Base-by-base conservation (phyloP, 1,140 invertebrate genomes). In the Drosophila chauvacae region DNA sequence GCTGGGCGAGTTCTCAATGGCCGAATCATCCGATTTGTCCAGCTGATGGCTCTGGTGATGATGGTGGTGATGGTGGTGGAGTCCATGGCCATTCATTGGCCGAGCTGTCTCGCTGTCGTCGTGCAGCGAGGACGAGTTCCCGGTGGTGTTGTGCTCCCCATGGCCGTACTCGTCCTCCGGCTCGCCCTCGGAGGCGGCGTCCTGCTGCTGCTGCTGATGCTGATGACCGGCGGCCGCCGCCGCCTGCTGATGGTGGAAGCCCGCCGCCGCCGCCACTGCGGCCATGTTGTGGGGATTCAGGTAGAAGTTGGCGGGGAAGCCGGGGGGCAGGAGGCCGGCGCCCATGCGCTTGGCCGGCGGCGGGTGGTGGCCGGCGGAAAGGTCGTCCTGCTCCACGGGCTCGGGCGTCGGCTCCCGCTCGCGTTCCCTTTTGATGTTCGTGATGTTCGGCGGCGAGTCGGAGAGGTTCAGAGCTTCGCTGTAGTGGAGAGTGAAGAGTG, bases 391-490 rank as follows among this genome's bases (percentile, higher is more conserved):
- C 51, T 91, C 85, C 35, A 68, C 61, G n/a, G 76, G 74, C 48
- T 91, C 81, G 0, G 86, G 84, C 16, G 92, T 91, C 5, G 92
- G 94, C 35, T 93, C 94, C 16, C 93, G 91, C 20, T 95, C 94
- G 7, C 94, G 94, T 80, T 96, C 95, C 35, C 95, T 94, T 90
- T 96, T 96, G 1, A 94, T 94, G 65, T 90, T 91, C 1, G 90
- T 85, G 64, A 92, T 35, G 88, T 92, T 92, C 16, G 92, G 93
- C 10, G 94, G 94, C n/a, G 94, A 94, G 74, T 95, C 95, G 48
- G 94, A 94, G 3, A 95, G 92, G 87, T 95, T 95, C 53, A 95
- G 81, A 9, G 94, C 94, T 92, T 95, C 95, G 78, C 94, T 94
- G 92, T 23, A 81, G 61, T 41, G 44, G 37, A 50, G 60, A 51